Conservation (phyloP, 1,140 invertebrate species). For the Drosophila teissieri region DNA sequence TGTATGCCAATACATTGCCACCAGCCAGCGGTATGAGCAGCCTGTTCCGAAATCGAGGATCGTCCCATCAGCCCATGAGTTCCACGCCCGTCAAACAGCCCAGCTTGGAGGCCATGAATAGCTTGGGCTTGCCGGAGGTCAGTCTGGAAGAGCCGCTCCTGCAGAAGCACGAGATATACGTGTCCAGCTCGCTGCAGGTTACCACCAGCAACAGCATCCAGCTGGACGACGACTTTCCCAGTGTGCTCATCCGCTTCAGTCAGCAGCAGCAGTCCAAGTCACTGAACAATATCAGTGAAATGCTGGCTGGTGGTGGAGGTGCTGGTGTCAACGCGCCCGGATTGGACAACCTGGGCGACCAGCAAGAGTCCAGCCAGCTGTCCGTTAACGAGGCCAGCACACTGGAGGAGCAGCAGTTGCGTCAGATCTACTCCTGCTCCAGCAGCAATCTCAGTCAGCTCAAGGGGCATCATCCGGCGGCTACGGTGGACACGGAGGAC, state of each 20-base stretch:
- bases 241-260: conserved; percentile 64
- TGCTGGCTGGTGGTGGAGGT: conserved; percentile 25
- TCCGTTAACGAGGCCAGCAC: conserved; percentile 8
- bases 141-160: conserved; percentile 60
- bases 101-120: conserved; percentile 81
- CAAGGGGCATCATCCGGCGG: conserved; percentile 80
- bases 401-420: conserved; percentile 41
- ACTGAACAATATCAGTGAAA: conserved; percentile 77
- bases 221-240: conserved; percentile 64
- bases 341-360: background rate
- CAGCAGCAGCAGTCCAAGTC: conserved; percentile 82
- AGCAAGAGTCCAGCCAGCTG: conserved; percentile 1
- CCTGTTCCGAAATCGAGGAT: conserved; percentile 28
- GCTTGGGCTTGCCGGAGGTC: conserved; percentile 67
- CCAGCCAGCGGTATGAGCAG: conserved; percentile 39
- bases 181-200: conserved; percentile 78
- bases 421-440: conserved; percentile 61
- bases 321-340: background rate
- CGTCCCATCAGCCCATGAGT: conserved; percentile 21
- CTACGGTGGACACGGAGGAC: conserved; percentile 19
- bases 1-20: conserved; percentile 76
- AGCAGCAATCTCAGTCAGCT: conserved; percentile 74
- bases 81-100: conserved; percentile 68
- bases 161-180: conserved; percentile 74
- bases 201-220: conserved; percentile 71